Percentiles rank a stretch among this genome's conserved stretches.
phyloP scores from a whole-genome alignment of 2,888 invertebrate genomes.

The Dasypogon diadema region DNA sequence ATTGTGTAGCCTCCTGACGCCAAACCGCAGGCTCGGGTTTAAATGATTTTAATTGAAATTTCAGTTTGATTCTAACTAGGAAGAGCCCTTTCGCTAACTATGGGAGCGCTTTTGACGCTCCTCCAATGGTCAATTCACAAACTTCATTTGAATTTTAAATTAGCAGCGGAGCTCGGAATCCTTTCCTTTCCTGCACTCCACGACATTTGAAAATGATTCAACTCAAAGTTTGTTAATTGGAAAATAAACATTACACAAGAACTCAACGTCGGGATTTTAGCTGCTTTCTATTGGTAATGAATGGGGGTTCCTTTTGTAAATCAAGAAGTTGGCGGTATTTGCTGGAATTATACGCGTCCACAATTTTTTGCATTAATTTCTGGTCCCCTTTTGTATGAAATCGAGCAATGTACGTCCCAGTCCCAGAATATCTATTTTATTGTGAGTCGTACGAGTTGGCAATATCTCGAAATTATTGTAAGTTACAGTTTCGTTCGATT shows the following conservation, averaged over 20 bases:
- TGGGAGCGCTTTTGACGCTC: neutral
- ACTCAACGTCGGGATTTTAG: neutral
- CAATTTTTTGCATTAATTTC: neutral
- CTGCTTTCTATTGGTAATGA: neutral
- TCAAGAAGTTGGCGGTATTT: slow-evolving; percentile 9
- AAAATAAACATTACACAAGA: slow-evolving; percentile 32
- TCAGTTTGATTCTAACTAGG: slow-evolving; percentile 1
- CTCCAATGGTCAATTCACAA: slow-evolving; percentile 29
- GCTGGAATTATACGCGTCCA: neutral
- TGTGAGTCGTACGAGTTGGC: too few relatives aligned
- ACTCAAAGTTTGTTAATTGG: slow-evolving; percentile 41
- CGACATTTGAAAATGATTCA: slow-evolving; percentile 12
- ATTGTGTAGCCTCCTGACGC: neutral
- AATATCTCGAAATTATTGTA: too few relatives aligned
- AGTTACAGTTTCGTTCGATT: too few relatives aligned
- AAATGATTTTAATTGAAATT: slow-evolving; percentile 38
- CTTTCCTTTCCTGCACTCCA: slow-evolving; percentile 1
- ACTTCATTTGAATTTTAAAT: slow-evolving; percentile 45
- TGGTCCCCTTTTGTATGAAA: too few relatives aligned
- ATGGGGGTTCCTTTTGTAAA: neutral
- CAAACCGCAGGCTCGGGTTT: slow-evolving; percentile 1
- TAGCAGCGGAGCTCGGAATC: slow-evolving; percentile 23
- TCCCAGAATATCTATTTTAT: too few relatives aligned
- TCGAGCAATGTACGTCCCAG: too few relatives aligned
- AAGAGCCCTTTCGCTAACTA: neutral